These are phyloP conservation scores for Tachystola acroxantha DNA, from an alignment of 2,888 invertebrate species.

Conservation along the genomic window DNA sequence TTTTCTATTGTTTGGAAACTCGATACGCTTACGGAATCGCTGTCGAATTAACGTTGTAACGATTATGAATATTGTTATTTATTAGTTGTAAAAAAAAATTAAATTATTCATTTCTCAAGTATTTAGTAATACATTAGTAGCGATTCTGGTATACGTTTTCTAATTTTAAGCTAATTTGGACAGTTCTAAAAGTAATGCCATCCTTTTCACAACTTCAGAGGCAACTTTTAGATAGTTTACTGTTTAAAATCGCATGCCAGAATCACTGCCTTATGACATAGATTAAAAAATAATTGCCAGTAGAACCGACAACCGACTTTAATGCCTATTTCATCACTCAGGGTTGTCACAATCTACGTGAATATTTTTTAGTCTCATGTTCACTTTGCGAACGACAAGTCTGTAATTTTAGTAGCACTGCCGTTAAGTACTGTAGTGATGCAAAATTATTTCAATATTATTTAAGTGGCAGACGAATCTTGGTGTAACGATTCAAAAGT, in stretches of 20 bases:
- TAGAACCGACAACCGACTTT: not conserved
- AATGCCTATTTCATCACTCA: not conserved
- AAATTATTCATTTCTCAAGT: not conserved
- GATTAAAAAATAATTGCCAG: slow-evolving; percentile 9
- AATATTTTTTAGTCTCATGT: slow-evolving; percentile 5
- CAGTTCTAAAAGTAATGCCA: too few species aligned
- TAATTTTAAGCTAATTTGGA: too few species aligned
- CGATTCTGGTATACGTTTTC: too few species aligned
- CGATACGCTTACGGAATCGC: slow-evolving; percentile 12
- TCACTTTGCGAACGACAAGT: slow-evolving; percentile 6
- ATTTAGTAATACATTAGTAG: not conserved
- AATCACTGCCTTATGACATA: too few species aligned
- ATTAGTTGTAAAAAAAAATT: not conserved
- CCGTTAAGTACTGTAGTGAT: slow-evolving; percentile 24
- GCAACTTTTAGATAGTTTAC: too few species aligned
- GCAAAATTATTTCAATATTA: slow-evolving; percentile 38
- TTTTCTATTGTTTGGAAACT: slow-evolving; percentile 7
- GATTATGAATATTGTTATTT: not conserved
- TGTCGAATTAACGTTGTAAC: slow-evolving; percentile 21
- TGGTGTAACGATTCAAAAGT: slow-evolving; percentile 17
- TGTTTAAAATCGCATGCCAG: too few species aligned
- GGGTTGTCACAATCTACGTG: not conserved
- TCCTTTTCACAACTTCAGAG: too few species aligned
- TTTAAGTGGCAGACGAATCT: slow-evolving; percentile 31
- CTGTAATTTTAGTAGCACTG: slow-evolving; percentile 24